Conservation (phyloP, 2,797 vertebrate genomes). For the Hyperoplus immaculatus region DNA sequence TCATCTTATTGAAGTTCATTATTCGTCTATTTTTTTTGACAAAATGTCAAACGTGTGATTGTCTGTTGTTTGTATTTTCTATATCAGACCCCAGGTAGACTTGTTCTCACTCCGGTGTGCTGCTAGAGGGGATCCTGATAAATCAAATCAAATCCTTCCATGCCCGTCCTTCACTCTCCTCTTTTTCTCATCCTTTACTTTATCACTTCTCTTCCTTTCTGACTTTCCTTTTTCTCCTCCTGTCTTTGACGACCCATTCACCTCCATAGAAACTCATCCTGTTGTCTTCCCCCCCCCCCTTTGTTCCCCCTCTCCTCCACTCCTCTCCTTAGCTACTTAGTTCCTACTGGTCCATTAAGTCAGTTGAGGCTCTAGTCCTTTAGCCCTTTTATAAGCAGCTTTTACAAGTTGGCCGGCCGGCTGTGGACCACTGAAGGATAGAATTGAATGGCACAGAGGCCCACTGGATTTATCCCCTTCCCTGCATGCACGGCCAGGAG, state of each 20-base stretch:
- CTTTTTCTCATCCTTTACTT: slow-evolving; percentile 21
- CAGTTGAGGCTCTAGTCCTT: slow-evolving; percentile 59
- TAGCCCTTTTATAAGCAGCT: slow-evolving; percentile 72
- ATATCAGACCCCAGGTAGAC: too few relatives aligned
- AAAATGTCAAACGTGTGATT: too few relatives aligned
- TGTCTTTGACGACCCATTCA: slow-evolving; percentile 6
- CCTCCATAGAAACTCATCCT: slow-evolving; percentile 18
- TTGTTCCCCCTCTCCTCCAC: slow-evolving; percentile 15
- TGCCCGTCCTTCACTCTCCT: slow-evolving; percentile 23
- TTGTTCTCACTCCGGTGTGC: too few relatives aligned
- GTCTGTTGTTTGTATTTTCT: too few relatives aligned
- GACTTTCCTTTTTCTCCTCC: slow-evolving; percentile 11
- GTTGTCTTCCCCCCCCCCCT: slow-evolving; percentile 12
- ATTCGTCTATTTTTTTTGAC: too few relatives aligned
- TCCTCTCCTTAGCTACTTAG: slow-evolving; percentile 31
- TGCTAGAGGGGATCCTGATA: too few relatives aligned
- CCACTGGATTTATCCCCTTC: slow-evolving; percentile 66
- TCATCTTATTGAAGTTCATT: too few relatives aligned
- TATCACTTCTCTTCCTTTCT: neutral
- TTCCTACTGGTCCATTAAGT: slow-evolving; percentile 72
- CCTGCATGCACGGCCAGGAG: slow-evolving; percentile 67
- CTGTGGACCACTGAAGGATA: slow-evolving; percentile 74
- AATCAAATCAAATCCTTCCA: too few relatives aligned
- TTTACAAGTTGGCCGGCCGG: slow-evolving; percentile 70
- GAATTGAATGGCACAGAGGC: slow-evolving; percentile 72